These are phyloP conservation scores for Rhingia rostrata DNA, from an alignment of 2,888 invertebrate genomes.

Conservation along the genomic window DNA sequence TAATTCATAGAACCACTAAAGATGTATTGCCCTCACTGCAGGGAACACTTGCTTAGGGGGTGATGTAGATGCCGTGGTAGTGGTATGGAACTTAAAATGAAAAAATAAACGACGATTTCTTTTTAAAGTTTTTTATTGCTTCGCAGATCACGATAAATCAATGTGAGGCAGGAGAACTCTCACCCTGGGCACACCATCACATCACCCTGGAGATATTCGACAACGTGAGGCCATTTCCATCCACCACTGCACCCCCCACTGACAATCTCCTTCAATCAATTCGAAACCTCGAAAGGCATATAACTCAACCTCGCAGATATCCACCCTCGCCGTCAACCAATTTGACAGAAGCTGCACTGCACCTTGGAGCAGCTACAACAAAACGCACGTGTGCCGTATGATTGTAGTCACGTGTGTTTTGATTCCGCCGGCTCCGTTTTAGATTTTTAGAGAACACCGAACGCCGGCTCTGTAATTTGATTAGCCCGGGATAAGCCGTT, in stretches of 20 bases:
- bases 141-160: slow-evolving; percentile 76
- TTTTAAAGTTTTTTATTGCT: slow-evolving; percentile 74
- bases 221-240: slow-evolving; percentile 64
- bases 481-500: slow-evolving; percentile 66
- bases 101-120: slow-evolving; percentile 59
- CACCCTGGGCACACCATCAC: slow-evolving; percentile 23
- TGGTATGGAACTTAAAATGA: slow-evolving; percentile 45
- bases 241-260: slow-evolving; percentile 52
- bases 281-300: slow-evolving; percentile 65
- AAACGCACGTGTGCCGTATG: slow-evolving; percentile 78
- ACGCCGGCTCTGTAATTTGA: slow-evolving; percentile 60
- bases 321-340: slow-evolving; percentile 32
- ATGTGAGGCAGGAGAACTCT: slow-evolving; percentile 70
- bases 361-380: slow-evolving; percentile 63
- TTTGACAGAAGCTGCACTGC: slow-evolving; percentile 53
- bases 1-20: slow-evolving; percentile 68
- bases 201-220: slow-evolving; percentile 9
- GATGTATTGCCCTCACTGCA: slow-evolving; percentile 50
- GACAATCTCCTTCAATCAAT: slow-evolving; percentile 72
- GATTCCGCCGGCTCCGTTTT: slow-evolving; percentile 77
- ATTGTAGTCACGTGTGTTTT: slow-evolving; percentile 83
- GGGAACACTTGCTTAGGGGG: slow-evolving; percentile 8
- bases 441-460: slow-evolving; percentile 22
- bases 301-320: slow-evolving; percentile 4
- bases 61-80: slow-evolving; percentile 35